Evolutionary conservation across 35 echinoderm and acorn worm genomes (phyloP).

Genomic region (Diadema setosum): DNA sequence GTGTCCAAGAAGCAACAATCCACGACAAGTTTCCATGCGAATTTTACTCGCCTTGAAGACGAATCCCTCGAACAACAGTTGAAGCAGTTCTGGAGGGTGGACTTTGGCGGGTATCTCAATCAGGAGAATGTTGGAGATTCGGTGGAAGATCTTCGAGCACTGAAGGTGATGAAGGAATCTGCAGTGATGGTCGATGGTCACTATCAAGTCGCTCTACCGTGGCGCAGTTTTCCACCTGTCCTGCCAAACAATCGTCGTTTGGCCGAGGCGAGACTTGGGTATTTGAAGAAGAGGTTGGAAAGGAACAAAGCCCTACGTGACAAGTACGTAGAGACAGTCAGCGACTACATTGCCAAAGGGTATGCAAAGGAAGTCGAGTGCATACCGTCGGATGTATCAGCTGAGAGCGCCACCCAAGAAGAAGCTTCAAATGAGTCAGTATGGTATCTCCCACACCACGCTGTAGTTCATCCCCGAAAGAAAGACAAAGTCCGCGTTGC

Average conservation of each 20-base stretch:
- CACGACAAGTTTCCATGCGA: neutral
- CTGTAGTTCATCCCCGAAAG: constrained; percentile 13
- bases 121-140: neutral
- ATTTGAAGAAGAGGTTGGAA: neutral
- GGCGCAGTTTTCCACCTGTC: neutral
- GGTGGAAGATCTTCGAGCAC: neutral
- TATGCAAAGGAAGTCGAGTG: constrained; percentile 30
- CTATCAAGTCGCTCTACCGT: constrained; percentile 32
- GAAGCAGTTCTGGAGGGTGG: too few relatives aligned
- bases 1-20: neutral
- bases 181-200: constrained; percentile 20
- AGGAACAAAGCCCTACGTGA: neutral
- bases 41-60: neutral
- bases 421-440: neutral
- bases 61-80: too few relatives aligned
- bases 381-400: neutral
- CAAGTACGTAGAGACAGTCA: constrained; percentile 15
- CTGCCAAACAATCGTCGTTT: constrained; percentile 24
- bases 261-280: constrained; percentile 16
- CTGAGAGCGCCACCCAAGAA: neutral
- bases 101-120: neutral
- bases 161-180: constrained; percentile 25
- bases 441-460: constrained; percentile 60
- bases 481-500: constrained; percentile 30
- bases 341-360: constrained; percentile 19